Evolutionary conservation across 2,888 invertebrate species (phyloP).

Genomic region (Halocaridina rubra): DNA sequence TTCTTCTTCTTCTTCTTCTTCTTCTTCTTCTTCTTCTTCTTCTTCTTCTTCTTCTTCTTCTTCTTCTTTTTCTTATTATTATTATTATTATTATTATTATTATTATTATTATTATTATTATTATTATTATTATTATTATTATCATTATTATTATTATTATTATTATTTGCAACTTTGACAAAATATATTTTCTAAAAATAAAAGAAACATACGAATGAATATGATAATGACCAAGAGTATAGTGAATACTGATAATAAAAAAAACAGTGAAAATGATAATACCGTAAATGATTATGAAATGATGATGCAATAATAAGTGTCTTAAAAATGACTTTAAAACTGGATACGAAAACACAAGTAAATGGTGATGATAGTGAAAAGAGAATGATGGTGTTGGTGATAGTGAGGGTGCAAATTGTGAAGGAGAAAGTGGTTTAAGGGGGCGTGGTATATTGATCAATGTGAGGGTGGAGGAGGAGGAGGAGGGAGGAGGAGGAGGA

Average conservation of each 20-base stretch:
- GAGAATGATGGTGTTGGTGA: not conserved
- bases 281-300: not conserved
- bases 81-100: not conserved
- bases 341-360: too few relatives aligned
- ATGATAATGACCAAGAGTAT: too few relatives aligned
- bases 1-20: not conserved
- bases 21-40: not conserved
- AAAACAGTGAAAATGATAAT: not conserved
- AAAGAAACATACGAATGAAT: too few relatives aligned
- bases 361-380: not conserved
- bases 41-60: not conserved
- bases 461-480: not conserved
- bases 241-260: not conserved
- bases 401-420: too few relatives aligned
- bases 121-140: too few relatives aligned
- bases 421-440: not conserved
- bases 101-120: too few relatives aligned
- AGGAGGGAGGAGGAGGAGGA: not conserved
- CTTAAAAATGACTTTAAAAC: too few relatives aligned
- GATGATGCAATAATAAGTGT: not conserved
- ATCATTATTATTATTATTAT: too few relatives aligned
- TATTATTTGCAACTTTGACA: too few relatives aligned
- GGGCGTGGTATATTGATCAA: not conserved
- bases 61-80: too few relatives aligned
- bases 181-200: too few relatives aligned